phyloP scores from a whole-genome alignment of 2,113 vertebrate genomes.

The Pachypanchax playfairii region DNA sequence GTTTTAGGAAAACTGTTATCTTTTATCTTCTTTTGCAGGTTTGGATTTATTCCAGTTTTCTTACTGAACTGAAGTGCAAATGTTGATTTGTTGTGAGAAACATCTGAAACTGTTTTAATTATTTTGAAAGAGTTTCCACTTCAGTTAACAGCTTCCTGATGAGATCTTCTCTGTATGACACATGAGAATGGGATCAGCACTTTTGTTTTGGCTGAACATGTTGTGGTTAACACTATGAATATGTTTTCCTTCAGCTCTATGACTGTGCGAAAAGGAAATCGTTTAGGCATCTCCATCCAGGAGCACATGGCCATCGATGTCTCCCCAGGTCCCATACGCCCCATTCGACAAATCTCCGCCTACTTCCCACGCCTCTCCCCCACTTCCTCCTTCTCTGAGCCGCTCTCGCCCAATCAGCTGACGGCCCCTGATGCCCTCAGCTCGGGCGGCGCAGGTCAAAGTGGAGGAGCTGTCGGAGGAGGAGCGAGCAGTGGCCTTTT shows the following conservation, averaged over 20 bases:
- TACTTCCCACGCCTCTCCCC: slow-evolving; percentile 81
- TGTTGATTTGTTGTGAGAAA: slow-evolving; percentile 45
- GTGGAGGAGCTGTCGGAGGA: slow-evolving; percentile 22
- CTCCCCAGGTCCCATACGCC: slow-evolving; percentile 83
- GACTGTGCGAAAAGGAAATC: slow-evolving; percentile 81
- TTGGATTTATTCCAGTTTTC: slow-evolving; percentile 39
- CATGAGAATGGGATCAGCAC: not conserved
- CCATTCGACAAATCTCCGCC: slow-evolving; percentile 82
- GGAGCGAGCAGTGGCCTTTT: slow-evolving; percentile 45
- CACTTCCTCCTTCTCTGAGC: slow-evolving; percentile 78
- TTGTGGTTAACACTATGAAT: not conserved
- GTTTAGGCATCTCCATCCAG: slow-evolving; percentile 81
- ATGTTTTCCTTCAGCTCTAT: slow-evolving; percentile 55
- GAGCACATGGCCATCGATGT: slow-evolving; percentile 86
- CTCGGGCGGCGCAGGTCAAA: slow-evolving; percentile 37
- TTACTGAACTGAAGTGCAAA: slow-evolving; percentile 61
- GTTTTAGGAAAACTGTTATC: slow-evolving; percentile 41
- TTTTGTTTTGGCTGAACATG: not conserved
- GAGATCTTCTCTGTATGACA: not conserved
- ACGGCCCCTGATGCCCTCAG: slow-evolving; percentile 50
- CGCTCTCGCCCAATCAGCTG: slow-evolving; percentile 70
- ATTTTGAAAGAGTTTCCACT: slow-evolving; percentile 22
- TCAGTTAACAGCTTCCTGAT: slow-evolving; percentile 10
- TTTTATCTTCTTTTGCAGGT: slow-evolving; percentile 21
- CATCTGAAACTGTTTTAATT: slow-evolving; percentile 30